Conservation (phyloP, 2,888 invertebrate species). For the Drosophila picticornis region DNA sequence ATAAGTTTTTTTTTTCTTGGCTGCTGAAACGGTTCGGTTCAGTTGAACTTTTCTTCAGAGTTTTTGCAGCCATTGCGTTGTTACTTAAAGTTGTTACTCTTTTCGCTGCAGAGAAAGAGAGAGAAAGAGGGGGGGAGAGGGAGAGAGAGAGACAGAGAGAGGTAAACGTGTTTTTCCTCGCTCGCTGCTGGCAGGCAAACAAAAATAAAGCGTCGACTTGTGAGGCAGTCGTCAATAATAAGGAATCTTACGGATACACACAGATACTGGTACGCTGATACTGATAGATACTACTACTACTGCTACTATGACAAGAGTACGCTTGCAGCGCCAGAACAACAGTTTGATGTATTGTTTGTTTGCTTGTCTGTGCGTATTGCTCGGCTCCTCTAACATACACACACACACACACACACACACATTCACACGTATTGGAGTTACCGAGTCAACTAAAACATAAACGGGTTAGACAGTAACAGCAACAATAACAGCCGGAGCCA, state of each 20-base stretch:
- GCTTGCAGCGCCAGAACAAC: constrained; percentile 39
- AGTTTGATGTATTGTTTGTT: constrained; percentile 67
- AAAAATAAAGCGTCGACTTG: constrained; percentile 61
- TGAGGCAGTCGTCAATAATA: constrained; percentile 55
- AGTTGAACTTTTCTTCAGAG: constrained; percentile 53
- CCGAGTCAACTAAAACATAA: constrained; percentile 71
- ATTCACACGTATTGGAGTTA: constrained; percentile 43
- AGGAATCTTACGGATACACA: constrained; percentile 72
- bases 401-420: not conserved
- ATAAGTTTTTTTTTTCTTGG: constrained; percentile 17
- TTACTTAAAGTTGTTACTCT: constrained; percentile 48
- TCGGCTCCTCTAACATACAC: constrained; percentile 6
- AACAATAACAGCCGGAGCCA: constrained; percentile 8
- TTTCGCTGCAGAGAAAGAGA: constrained; percentile 23
- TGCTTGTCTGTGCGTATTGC: constrained; percentile 49
- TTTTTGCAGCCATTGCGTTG: constrained; percentile 53
- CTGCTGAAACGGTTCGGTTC: constrained; percentile 53
- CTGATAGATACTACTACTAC: constrained; percentile 20
- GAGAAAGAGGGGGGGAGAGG: not conserved
- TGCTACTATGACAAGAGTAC: constrained; percentile 2
- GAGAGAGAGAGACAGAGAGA: constrained; percentile 7
- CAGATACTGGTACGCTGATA: constrained; percentile 44
- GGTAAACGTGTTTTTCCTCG: constrained; percentile 77
- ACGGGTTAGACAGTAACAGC: constrained; percentile 65
- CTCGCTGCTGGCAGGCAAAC: constrained; percentile 55